phyloP scores from a whole-genome alignment of 2,113 vertebrate genomes.

The Collichthys lucidus region DNA sequence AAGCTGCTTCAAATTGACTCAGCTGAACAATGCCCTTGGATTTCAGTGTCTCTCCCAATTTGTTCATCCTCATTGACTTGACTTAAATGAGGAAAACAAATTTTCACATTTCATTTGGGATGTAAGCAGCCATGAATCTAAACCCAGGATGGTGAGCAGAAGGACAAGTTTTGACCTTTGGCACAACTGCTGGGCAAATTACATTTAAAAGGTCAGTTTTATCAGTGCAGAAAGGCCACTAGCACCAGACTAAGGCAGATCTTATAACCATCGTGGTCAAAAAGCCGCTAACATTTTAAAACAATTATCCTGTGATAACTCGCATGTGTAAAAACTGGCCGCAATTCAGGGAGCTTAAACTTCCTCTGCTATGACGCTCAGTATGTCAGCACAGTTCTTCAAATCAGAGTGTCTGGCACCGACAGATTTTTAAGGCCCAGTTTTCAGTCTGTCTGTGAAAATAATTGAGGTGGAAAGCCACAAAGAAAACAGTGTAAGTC shows the following conservation, averaged over 20 bases:
- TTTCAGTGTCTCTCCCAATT: slow-evolving; percentile 15
- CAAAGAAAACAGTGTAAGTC: slow-evolving; percentile 33
- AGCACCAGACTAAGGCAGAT: slow-evolving; percentile 1
- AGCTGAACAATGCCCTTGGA: slow-evolving; percentile 19
- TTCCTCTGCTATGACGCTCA: neutral
- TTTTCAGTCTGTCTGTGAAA: slow-evolving; percentile 16
- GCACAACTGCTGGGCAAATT: neutral
- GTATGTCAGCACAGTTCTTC: slow-evolving; percentile 28
- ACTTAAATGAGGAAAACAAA: slow-evolving; percentile 36
- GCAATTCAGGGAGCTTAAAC: neutral
- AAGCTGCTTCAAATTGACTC: slow-evolving; percentile 17
- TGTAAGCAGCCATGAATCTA: slow-evolving; percentile 18
- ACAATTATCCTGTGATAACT: slow-evolving; percentile 23
- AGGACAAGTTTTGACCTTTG: slow-evolving; percentile 24
- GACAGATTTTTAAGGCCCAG: neutral
- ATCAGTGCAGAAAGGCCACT: neutral
- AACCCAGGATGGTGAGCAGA: neutral
- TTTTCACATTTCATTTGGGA: slow-evolving; percentile 28
- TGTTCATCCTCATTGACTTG: slow-evolving; percentile 16
- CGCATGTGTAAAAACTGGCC: neutral
- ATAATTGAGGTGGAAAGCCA: slow-evolving; percentile 37
- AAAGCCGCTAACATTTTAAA: slow-evolving; percentile 34
- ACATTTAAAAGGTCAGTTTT: slow-evolving; percentile 37
- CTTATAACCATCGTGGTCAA: slow-evolving; percentile 1
- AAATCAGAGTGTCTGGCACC: neutral